Base-by-base conservation (phyloP, 2,888 invertebrate genomes). In the Hydrotaea cyrtoneurina region DNA sequence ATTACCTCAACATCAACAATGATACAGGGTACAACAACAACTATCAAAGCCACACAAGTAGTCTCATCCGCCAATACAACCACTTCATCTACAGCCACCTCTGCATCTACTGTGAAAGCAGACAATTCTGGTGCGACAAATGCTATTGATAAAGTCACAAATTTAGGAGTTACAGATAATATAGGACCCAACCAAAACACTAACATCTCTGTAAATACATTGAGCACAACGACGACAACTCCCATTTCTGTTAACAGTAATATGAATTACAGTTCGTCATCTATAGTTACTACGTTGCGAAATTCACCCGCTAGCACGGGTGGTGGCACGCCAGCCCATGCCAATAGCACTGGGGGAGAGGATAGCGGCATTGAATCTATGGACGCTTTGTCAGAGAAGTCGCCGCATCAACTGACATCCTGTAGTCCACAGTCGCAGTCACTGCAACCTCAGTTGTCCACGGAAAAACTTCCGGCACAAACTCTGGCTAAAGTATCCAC, bases 371-470 rank as follows among this genome's bases (percentile, higher is more conserved):
- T 97, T 79, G 97, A 97, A 91, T 97, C 97, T 50, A 97, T 97
- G 97, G 97, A 98, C 91, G 97, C 97, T 1, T 92, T 97, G n/a
- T 97, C 97, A 21, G 97, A 98, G 91, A 97, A 97, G 91, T 96
- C 96, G 86, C 96, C 96, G n/a, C 96, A 97, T 92, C 97, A 97
- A 91, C 96, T 96, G 92, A 96, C 94, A 92, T 90, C 90, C 0
- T 89, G 90, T 80, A 96, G 95, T 91, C 96, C 94, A 86, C 85
- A 85, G 69, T n/a, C n/a, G 31, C 31, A 31, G 7, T 82, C 85
- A 0, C 13, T 85, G 17, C 85, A 82, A 53, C 72, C 59, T 5
- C 79, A 80, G 80, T 71, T 74, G 0, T 17, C 75, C 1, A 74
- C 74, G n/a, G 85, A 80, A 11, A 79, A 80, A 78, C 80, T 39